Conservation (phyloP, 1,140 invertebrate genomes). For the Nasonia longicornis region DNA sequence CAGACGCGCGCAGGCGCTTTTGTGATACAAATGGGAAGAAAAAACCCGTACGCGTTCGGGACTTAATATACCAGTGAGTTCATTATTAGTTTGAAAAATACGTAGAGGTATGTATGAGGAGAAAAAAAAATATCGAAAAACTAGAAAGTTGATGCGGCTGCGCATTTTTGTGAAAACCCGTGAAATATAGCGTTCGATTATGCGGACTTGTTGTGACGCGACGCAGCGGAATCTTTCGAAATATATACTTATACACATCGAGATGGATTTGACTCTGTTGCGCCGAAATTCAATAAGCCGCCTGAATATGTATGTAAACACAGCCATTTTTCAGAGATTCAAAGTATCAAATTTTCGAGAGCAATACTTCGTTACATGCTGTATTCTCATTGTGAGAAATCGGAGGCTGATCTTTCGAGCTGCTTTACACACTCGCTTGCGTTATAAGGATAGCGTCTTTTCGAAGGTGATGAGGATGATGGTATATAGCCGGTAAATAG, state of each 20-base stretch:
- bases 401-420: conserved; percentile 8
- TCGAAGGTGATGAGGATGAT: conserved; percentile 12
- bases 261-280: too few relatives aligned
- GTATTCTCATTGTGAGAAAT: conserved; percentile 16
- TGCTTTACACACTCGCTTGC: conserved; percentile 6
- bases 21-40: neutral
- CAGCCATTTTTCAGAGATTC: too few relatives aligned
- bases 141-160: too few relatives aligned
- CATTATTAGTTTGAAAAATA: too few relatives aligned
- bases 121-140: neutral
- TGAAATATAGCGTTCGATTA: too few relatives aligned
- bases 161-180: too few relatives aligned
- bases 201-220: too few relatives aligned
- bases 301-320: too few relatives aligned
- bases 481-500: neutral
- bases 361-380: neutral
- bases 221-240: too few relatives aligned
- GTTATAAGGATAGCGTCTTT: conserved; percentile 32
- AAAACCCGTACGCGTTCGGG: neutral
- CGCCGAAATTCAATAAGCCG: too few relatives aligned
- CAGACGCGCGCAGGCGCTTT: neutral
- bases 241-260: too few relatives aligned
- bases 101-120: neutral
- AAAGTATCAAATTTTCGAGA: neutral
- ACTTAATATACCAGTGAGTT: neutral